phyloP scores from a whole-genome alignment of 2,888 invertebrate species.

The Ommatoiulus sabulosus region DNA sequence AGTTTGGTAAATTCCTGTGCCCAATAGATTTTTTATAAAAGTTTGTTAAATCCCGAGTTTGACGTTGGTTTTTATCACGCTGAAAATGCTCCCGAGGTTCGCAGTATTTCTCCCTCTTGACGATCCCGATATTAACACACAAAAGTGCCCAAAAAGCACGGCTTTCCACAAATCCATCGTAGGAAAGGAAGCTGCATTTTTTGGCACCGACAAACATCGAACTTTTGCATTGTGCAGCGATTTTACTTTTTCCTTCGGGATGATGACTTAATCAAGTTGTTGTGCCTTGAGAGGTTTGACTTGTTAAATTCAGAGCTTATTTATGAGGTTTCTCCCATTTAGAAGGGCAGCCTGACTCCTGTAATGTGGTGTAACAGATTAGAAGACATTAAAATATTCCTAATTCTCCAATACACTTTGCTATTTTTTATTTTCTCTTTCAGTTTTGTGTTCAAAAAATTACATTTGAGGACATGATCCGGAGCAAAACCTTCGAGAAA shows the following conservation, averaged over 20 bases:
- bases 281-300: slow-evolving; percentile 12
- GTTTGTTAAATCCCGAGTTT: neutral
- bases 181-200: too few relatives aligned
- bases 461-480: neutral
- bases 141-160: neutral
- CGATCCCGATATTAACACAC: neutral
- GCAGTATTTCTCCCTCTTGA: neutral
- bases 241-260: slow-evolving; percentile 1
- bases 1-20: neutral
- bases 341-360: neutral
- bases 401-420: neutral
- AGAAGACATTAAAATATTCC: slow-evolving; percentile 34
- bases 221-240: neutral
- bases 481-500: too few relatives aligned
- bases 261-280: slow-evolving; percentile 12
- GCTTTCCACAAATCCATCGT: neutral
- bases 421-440: neutral
- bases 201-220: too few relatives aligned
- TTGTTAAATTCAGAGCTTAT: slow-evolving; percentile 12
- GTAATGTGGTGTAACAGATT: slow-evolving; percentile 13
- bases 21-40: neutral
- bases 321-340: neutral
- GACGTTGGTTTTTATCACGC: neutral
- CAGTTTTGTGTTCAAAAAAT: neutral
- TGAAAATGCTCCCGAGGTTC: neutral